Conservation (phyloP, 2,888 invertebrate genomes). For the Amorpha juglandis region DNA sequence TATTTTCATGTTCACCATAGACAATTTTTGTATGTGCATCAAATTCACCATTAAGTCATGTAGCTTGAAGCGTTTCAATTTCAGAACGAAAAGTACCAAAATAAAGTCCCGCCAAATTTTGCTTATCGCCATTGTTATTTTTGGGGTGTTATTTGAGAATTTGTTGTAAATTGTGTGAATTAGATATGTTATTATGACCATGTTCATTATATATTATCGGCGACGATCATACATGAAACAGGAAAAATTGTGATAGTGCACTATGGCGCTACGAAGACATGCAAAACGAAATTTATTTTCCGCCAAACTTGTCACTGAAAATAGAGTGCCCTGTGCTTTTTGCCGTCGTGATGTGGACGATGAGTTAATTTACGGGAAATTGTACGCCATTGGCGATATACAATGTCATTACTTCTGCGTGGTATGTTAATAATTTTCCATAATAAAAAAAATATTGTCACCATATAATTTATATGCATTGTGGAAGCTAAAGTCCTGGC, state of each 20-base stretch:
- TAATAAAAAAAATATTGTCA: no score
- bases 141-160: neutral
- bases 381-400: conserved; percentile 82
- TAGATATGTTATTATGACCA: neutral
- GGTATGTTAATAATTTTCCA: conserved; percentile 70
- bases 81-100: conserved; percentile 39
- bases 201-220: neutral
- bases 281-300: conserved; percentile 37
- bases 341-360: conserved; percentile 79
- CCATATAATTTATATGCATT: no score
- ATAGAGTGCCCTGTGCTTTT: conserved; percentile 76
- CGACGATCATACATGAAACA: neutral
- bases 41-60: neutral
- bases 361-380: conserved; percentile 82
- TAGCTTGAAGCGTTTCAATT: conserved; percentile 5
- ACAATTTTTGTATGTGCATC: conserved; percentile 38
- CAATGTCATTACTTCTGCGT: conserved; percentile 90
- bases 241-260: conserved; percentile 13
- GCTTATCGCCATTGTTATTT: conserved; percentile 24
- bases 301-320: conserved; percentile 62
- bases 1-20: conserved; percentile 61
- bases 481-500: no score
- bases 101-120: conserved; percentile 50
- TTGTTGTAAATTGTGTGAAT: neutral
- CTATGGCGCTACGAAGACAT: conserved; percentile 45